A percentile compares a stretch with the other conserved stretches of the same genome.
Conservation (phyloP, 2,888 invertebrate genomes). For the Dicyrtoma fusca region DNA sequence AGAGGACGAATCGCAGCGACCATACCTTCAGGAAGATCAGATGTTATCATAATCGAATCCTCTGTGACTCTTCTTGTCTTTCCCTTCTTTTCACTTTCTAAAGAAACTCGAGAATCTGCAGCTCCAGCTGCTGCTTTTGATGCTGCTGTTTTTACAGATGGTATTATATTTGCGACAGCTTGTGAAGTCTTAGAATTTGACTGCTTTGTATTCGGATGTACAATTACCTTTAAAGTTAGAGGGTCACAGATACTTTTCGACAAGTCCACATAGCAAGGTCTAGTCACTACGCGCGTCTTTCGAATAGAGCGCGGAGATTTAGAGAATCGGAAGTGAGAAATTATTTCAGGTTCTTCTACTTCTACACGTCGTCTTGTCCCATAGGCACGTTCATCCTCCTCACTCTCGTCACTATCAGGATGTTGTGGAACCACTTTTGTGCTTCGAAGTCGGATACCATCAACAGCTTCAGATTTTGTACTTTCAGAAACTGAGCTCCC, state of each 20-base stretch:
- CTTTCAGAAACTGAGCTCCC: background rate
- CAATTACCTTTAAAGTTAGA: background rate
- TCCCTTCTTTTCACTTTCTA: too few species aligned
- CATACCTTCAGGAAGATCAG: too few species aligned
- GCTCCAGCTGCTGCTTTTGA: too few species aligned
- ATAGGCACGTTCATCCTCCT: background rate
- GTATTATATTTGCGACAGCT: too few species aligned
- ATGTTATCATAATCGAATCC: too few species aligned
- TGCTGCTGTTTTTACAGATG: too few species aligned
- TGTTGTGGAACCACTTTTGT: constrained; percentile 1
- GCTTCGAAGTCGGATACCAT: constrained; percentile 4
- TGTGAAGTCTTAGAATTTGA: too few species aligned
- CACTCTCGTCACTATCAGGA: background rate
- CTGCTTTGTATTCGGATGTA: too few species aligned
- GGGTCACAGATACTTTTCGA: constrained; percentile 5
- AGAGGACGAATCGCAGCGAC: too few species aligned
- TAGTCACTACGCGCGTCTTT: background rate
- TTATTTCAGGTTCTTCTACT: background rate
- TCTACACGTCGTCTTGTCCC: background rate
- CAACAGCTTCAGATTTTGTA: background rate
- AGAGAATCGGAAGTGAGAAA: background rate
- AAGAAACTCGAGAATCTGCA: too few species aligned
- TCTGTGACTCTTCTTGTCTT: background rate
- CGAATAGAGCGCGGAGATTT: background rate
- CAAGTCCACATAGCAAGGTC: constrained; percentile 1